These are phyloP conservation scores for Mustela lutreola DNA, from an alignment of 2,113 vertebrate genomes.

Conservation along the genomic window DNA sequence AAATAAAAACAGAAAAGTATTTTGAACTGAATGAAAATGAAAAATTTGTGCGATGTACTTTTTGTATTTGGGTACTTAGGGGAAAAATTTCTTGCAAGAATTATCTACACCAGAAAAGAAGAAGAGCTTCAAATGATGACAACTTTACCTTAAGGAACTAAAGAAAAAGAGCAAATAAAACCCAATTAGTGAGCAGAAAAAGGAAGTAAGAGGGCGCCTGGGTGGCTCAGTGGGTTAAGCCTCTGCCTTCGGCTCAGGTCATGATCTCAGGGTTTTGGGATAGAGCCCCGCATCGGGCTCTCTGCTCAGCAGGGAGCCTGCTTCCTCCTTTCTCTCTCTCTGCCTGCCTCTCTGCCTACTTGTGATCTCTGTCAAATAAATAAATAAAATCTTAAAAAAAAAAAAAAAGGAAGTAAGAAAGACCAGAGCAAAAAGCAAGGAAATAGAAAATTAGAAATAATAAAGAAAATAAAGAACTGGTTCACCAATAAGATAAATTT, in stretches of 20 bases:
- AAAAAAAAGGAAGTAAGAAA: not conserved
- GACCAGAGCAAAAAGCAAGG: not conserved
- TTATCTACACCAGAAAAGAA: not conserved
- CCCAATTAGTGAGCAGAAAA: not conserved
- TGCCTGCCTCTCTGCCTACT: too few species aligned
- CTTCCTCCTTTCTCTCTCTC: too few species aligned
- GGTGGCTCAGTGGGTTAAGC: too few species aligned
- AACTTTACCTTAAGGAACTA: constrained; percentile 3
- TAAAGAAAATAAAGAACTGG: not conserved
- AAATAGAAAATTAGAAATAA: not conserved
- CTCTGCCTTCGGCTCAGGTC: too few species aligned
- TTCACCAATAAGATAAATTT: not conserved
- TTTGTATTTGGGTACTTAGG: not conserved
- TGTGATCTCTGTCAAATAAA: too few species aligned
- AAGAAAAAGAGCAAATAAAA: not conserved
- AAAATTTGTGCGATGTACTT: not conserved
- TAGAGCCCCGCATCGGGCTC: too few species aligned
- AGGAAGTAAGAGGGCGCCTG: not conserved
- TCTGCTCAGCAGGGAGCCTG: too few species aligned
- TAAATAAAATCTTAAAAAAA: too few species aligned
- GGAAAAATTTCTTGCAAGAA: not conserved
- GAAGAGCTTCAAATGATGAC: constrained; percentile 18
- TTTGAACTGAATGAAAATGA: not conserved
- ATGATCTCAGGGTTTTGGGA: too few species aligned
- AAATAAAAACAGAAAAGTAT: constrained; percentile 10